phyloP scores from a whole-genome alignment of 2,888 invertebrate genomes.

The Allolobophora icterica region DNA sequence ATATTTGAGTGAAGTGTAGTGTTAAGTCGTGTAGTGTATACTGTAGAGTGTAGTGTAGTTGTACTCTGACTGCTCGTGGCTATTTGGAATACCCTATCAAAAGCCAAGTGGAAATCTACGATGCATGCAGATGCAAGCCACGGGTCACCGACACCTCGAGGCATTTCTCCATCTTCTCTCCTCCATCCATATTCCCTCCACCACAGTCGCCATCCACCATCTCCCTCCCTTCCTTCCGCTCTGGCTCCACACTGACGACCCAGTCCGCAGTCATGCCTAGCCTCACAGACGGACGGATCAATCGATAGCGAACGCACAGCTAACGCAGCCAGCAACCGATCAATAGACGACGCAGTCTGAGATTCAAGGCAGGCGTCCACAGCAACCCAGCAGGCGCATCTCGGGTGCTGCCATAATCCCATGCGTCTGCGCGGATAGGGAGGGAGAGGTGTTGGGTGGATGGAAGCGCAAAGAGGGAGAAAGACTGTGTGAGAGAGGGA shows the following conservation, averaged over 20 bases:
- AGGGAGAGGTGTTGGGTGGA: too few relatives aligned
- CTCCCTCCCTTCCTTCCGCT: neutral
- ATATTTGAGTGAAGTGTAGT: neutral
- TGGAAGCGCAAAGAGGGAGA: neutral
- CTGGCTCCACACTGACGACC: neutral
- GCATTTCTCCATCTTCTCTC: neutral
- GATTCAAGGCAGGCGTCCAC: neutral
- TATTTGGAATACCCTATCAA: neutral
- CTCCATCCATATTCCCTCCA: neutral
- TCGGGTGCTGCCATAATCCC: neutral
- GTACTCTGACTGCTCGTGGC: neutral
- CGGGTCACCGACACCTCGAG: neutral
- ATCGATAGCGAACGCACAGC: neutral
- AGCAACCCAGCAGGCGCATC: neutral
- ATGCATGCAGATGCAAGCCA: neutral
- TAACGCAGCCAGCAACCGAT: neutral
- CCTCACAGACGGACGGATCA: neutral
- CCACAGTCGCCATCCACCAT: neutral
- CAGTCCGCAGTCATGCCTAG: neutral
- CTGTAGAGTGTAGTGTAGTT: neutral
- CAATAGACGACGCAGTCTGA: neutral
- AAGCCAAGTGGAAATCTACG: neutral
- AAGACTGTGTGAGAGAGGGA: neutral
- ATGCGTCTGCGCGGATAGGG: neutral
- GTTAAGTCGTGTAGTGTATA: neutral